Base-by-base conservation (phyloP, 2,797 vertebrate genomes). In the Microctenopoma lineatum region DNA sequence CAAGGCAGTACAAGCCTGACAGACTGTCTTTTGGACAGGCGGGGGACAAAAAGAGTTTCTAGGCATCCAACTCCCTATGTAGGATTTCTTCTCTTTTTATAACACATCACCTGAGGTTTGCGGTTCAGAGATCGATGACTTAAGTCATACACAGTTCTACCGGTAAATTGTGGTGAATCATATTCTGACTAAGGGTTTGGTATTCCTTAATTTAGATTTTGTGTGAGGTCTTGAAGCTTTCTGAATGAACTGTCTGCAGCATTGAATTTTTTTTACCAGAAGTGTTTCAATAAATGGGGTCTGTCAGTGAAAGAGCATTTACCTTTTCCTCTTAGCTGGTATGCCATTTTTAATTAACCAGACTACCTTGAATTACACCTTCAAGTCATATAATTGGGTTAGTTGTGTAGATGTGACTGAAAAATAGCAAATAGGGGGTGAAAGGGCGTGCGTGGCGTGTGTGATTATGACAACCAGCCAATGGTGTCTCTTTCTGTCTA, bases 1-100 rank as follows among this genome's bases (percentile, higher is more conserved):
- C 91, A 92, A 66, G 68, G 72, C 71, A 75, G 59, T 72, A 80
- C 73, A 77, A 84, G 64, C 53, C 70, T 85, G 81, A 80, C 85
- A 81, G 80, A 85, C 81, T 83, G 79, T 86, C 82, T 83, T 77
- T 79, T 84, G 81, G 80, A 85, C 84, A 83, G 80, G 75, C 70
- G 69, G 59, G 77, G 72, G 77, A 86, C 75, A 87, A 77, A 84
- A 79, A 86, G 52, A 68, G 39, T 81, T 87, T 84, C 62, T 18
- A 79, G 80, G 71, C 73, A 85, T 75, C 73, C 70, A 51, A 74
- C 75, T 84, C 67, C 71, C 62, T 69, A 73, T 87, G 83, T 78
- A 72, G 81, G 73, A 66, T 70, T 83, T 86, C 56, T 88, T 55
- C 26, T 63, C 67, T 85, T 87, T 21, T 84, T 70, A 80, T 79